A percentile compares a stretch with the other conserved stretches of the same genome.
Evolutionary conservation across 2,113 vertebrate species (phyloP).

Genomic region (Poicephalus gulielmi): DNA sequence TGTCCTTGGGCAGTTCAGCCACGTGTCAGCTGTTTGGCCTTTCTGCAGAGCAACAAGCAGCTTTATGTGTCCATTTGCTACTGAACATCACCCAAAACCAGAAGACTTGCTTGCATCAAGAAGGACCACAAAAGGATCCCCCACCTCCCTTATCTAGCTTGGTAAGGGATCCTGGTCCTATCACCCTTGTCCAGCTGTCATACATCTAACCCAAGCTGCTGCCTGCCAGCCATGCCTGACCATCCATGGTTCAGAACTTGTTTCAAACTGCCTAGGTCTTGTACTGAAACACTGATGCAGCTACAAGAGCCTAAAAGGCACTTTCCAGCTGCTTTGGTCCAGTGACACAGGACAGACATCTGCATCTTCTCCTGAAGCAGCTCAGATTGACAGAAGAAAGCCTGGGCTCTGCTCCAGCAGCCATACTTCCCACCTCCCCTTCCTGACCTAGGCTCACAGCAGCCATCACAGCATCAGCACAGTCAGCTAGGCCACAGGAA

Average conservation of each 20-base stretch:
- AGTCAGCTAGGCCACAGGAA: neutral
- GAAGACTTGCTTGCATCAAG: neutral
- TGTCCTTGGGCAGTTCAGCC: neutral
- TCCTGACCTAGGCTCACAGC: neutral
- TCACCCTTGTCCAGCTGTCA: neutral
- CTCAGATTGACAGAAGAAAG: neutral
- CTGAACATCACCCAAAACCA: neutral
- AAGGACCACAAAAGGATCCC: neutral
- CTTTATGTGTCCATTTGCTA: fast-evolving
- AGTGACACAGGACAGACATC: neutral
- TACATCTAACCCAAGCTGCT: neutral
- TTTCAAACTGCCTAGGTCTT: neutral
- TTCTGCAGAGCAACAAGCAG: neutral
- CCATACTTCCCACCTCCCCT: neutral
- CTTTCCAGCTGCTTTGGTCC: neutral
- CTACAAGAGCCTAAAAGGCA: neutral
- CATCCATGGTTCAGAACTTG: neutral
- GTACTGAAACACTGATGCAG: neutral
- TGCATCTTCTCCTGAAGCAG: neutral
- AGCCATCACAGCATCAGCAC: fast-evolving
- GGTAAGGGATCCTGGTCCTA: neutral
- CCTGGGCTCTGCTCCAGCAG: neutral
- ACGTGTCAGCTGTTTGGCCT: neutral
- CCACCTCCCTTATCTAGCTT: neutral
- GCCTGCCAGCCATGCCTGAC: fast-evolving